Percentiles rank a stretch among this genome's conserved stretches.
phyloP scores from a whole-genome alignment of 2,888 invertebrate genomes.

The Ceramica pisi region DNA sequence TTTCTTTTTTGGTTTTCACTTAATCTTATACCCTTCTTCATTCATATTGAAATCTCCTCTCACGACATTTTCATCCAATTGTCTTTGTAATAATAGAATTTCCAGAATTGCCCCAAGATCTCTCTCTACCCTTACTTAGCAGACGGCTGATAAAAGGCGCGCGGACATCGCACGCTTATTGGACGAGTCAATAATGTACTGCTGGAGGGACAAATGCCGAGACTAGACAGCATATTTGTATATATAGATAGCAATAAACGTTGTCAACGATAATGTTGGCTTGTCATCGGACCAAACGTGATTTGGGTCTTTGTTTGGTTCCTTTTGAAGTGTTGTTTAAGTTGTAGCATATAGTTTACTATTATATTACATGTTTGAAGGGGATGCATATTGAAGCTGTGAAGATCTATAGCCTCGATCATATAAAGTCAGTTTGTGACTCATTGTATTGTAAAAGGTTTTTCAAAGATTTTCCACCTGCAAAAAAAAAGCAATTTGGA shows the following conservation, averaged over 20 bases:
- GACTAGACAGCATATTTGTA: conserved; percentile 77
- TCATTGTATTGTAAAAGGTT: background rate
- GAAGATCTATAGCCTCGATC: background rate
- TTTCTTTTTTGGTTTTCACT: too few species aligned
- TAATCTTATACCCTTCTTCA: too few species aligned
- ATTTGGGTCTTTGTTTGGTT: conserved; percentile 69
- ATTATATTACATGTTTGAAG: conserved; percentile 9
- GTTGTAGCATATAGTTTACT: conserved; percentile 10
- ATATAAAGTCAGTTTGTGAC: background rate
- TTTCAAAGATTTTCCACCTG: too few species aligned
- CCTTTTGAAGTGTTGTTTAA: conserved; percentile 41
- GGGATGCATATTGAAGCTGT: background rate
- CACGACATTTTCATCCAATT: too few species aligned
- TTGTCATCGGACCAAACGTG: conserved; percentile 72
- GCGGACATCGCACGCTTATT: conserved; percentile 87
- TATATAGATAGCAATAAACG: conserved; percentile 81
- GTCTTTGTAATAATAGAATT: background rate
- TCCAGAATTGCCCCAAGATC: conserved; percentile 32
- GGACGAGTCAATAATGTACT: conserved; percentile 90
- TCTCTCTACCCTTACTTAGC: conserved; percentile 68
- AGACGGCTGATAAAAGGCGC: conserved; percentile 81
- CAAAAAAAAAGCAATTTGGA: too few species aligned
- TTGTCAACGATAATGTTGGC: conserved; percentile 86
- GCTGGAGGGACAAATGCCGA: conserved; percentile 77
- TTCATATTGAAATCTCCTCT: too few species aligned